Evolutionary conservation across 2,113 vertebrate genomes (phyloP), one percentile per base, ranked within the genome.

Genomic region (Nycticorax nycticorax): DNA sequence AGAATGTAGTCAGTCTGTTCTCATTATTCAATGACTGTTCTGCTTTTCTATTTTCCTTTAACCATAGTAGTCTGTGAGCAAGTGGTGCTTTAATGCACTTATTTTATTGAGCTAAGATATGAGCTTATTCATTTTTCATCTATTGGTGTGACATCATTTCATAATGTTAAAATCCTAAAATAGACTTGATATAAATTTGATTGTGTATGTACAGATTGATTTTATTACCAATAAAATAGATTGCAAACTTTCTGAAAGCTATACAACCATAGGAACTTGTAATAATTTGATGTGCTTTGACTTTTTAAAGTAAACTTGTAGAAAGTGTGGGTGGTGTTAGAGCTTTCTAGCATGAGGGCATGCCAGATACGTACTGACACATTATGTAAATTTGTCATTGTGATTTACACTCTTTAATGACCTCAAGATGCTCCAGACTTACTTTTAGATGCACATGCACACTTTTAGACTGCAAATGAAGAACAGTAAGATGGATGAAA

Each of bases 381-480:
- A 73, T 75, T 79, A 91, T 95, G 84, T 76, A 92, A 91, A 93
- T 93, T 93, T 93, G 18, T 89, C 84, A 57, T 68, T 91, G 80
- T 85, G 80, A 95, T 93, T 97, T 93, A 79, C 68, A 35, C 28
- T 87, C 71, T 53, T 89, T 96, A 89, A 96, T 95, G 86, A 95
- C 84, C 89, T 95, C 80, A 95, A 87, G 83, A 94, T 93, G 76
- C 77, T 89, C 26, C 56, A 87, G 26, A 56, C 68, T 95, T 94
- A 68, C 57, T 87, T 92, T 89, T 76, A 89, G 39, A 91, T 91
- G 37, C 33, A 73, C 26, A n/a, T 8, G n/a, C n/a, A n/a, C n/a
- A n/a, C n/a, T n/a, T n/a, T n/a, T n/a, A 82, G 43, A 87, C 24
- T 78, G 75, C 39, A 85, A 82, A 64, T 9, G 8, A 87, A 87